Evolutionary conservation across 1,140 invertebrate species (phyloP).

Genomic region (Augochlora pura): DNA sequence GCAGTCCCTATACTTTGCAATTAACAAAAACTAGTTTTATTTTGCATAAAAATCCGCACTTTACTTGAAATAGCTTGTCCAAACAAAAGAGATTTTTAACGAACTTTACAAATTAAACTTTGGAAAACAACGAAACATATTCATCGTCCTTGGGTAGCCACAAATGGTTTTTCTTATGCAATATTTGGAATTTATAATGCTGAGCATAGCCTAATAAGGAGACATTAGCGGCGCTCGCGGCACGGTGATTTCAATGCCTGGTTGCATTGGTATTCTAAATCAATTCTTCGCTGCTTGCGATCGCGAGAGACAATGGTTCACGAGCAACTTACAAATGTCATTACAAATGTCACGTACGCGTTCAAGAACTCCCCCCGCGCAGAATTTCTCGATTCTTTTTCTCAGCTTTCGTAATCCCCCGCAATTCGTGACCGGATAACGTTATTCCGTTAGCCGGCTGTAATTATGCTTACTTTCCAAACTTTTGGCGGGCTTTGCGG

Average conservation of each 20-base stretch:
- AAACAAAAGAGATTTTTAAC: no score
- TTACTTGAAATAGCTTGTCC: no score
- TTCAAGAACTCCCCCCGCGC: not conserved
- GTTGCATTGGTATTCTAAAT: not conserved
- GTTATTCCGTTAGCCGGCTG: constrained; percentile 53
- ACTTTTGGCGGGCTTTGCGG: constrained; percentile 28
- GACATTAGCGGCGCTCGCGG: not conserved
- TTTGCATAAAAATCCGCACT: no score
- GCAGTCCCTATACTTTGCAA: no score
- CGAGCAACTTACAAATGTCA: constrained; percentile 23
- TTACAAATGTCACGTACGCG: constrained; percentile 37
- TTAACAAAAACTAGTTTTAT: no score
- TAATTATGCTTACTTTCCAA: constrained; percentile 65
- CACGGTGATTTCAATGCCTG: not conserved
- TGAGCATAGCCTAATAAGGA: not conserved
- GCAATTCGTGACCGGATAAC: constrained; percentile 16
- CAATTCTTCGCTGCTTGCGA: not conserved
- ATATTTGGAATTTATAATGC: no score
- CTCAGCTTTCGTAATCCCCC: constrained; percentile 35
- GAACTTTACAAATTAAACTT: no score
- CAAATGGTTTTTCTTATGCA: no score
- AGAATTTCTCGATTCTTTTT: constrained; percentile 20
- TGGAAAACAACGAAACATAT: no score
- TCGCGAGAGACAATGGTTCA: not conserved
- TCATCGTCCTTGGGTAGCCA: no score